Conservation (phyloP, 2,113 vertebrate species). For the Tenebrosternarchus preto region DNA sequence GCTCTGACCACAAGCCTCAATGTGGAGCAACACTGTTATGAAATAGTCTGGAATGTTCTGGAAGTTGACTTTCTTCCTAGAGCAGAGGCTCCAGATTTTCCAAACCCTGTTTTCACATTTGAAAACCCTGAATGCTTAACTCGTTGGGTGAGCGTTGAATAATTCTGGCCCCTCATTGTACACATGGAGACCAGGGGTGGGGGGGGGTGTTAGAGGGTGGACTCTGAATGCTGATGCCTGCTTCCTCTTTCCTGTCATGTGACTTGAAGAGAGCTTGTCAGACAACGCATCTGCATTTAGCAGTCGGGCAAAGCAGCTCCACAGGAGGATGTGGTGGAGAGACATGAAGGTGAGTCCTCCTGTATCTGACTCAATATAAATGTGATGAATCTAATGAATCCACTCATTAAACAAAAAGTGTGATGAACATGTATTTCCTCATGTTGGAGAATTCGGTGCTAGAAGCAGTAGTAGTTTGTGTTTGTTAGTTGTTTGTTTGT, state of each 20-base stretch:
- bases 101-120: neutral
- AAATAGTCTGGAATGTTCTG: neutral
- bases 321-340: conserved; percentile 97
- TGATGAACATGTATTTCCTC: neutral
- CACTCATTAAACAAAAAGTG: no score
- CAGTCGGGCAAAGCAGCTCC: conserved; percentile 96
- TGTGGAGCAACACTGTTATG: neutral
- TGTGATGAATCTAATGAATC: no score
- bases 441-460: no score
- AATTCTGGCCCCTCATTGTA: neutral
- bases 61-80: no score
- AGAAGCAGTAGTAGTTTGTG: no score
- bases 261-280: conserved; percentile 87
- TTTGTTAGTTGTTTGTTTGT: no score
- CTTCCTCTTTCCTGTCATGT: conserved; percentile 33
- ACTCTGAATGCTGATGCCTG: conserved; percentile 9
- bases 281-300: conserved; percentile 98
- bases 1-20: neutral
- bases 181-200: neutral
- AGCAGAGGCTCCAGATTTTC: no score
- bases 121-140: neutral
- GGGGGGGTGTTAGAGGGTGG: no score
- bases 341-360: conserved; percentile 85
- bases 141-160: neutral
- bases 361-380: no score